Base-by-base conservation (phyloP, 2,797 vertebrate genomes). In the Oophaga sylvatica region DNA sequence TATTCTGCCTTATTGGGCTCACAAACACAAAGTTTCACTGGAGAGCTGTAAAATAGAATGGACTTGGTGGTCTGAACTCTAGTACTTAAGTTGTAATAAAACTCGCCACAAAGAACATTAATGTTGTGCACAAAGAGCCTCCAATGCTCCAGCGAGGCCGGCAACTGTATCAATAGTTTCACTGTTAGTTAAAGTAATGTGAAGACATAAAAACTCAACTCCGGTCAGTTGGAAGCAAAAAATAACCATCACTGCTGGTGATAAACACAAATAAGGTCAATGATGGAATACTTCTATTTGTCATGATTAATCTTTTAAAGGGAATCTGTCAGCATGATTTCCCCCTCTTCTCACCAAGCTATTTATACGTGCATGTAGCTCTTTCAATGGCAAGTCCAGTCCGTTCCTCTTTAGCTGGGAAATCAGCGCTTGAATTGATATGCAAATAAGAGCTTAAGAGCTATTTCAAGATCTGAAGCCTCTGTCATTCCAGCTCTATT, bases 41-140 rank as follows among this genome's bases (percentile, higher is more conserved):
- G 94, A 94, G 91, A 83, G 92, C 92, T 87, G 77, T 94, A 94
- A 93, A 94, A 93, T 68, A 87, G 90, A 92, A 91, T 86, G 90
- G 90, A 90, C 81, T 79, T 89, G 84, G 93, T 91, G 91, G 92
- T 90, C 93, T 92, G 93, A 88, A 90, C 81, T 86, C 65, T 80
- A 91, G 90, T 91, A 90, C 86, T 91, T 90, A 92, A 87, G 89
- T 90, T 91, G 90, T 85, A 90, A 91, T 86, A 89, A 91, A 93
- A 86, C 87, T 76, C 31, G 90, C 91, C 91, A 91, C 91, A 75
- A 80, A 81, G 85, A 88, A 90, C 80, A 76, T 87, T 86, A 89
- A 89, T 91, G 90, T 90, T 75, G 89, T 73, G 80, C 91, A 88
- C 84, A 85, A 76, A 89, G 71, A 86, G 80, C 71, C 71, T 82